Conservation (phyloP, 2,888 invertebrate genomes). For the Tanytarsus gracilentus region DNA sequence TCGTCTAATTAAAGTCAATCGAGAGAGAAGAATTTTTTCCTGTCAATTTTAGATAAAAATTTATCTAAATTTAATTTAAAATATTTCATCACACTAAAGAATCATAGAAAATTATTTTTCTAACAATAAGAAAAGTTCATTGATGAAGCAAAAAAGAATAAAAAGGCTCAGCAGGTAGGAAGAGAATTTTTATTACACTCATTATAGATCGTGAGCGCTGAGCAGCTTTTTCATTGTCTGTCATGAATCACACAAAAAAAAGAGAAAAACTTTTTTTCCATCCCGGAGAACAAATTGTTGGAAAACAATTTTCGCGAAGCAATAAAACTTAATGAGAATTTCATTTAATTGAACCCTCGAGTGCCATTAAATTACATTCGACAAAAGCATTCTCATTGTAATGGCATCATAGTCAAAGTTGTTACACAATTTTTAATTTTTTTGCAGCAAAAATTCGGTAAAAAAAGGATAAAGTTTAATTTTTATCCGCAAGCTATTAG, state of each 20-base stretch:
- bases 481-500: no score
- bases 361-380: constrained; percentile 14
- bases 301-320: constrained; percentile 11
- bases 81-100: no score
- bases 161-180: neutral
- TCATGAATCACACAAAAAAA: neutral
- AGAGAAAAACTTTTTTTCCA: neutral
- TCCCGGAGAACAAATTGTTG: neutral
- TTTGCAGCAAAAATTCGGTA: no score
- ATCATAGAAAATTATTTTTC: no score
- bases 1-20: no score
- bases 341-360: constrained; percentile 16
- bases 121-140: neutral
- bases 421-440: no score
- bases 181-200: neutral
- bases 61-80: no score
- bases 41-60: no score
- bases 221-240: neutral
- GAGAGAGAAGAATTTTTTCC: no score
- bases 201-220: constrained; percentile 12
- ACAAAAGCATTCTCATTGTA: no score
- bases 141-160: neutral
- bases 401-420: no score
- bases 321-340: constrained; percentile 25
- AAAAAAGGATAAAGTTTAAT: no score